Evolutionary conservation across 2,888 invertebrate genomes (phyloP).

Genomic region (Seira ritae): DNA sequence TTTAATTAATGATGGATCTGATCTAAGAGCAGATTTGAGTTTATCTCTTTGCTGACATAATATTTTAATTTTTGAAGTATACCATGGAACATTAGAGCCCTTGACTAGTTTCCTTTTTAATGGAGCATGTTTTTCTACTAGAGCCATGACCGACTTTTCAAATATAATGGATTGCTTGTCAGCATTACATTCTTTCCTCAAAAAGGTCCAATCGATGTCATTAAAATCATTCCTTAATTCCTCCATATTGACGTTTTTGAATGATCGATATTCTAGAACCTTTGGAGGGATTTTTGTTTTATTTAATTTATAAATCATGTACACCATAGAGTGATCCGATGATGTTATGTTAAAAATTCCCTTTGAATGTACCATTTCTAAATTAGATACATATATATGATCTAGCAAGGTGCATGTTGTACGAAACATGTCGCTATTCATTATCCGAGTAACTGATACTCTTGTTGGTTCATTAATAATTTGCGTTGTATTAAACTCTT

Average conservation of each 20-base stretch:
- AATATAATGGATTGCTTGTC: not conserved
- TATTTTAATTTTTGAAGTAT: not conserved
- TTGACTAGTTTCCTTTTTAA: not conserved
- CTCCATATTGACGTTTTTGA: not conserved
- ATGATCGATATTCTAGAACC: not conserved
- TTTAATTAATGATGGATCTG: no score
- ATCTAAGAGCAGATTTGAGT: no score
- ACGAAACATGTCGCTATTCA: not conserved
- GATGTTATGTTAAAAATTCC: slow-evolving; percentile 5
- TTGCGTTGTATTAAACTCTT: slow-evolving; percentile 21
- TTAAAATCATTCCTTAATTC: not conserved
- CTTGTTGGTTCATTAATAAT: slow-evolving; percentile 27
- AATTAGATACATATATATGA: slow-evolving; percentile 28
- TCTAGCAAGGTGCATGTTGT: slow-evolving; percentile 19
- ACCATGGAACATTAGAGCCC: not conserved
- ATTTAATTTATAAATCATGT: not conserved
- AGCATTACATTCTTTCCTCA: not conserved
- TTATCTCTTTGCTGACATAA: not conserved
- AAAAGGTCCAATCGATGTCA: slow-evolving; percentile 23
- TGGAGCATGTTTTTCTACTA: not conserved
- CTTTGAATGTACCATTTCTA: not conserved
- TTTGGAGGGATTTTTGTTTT: not conserved
- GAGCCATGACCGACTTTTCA: not conserved
- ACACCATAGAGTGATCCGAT: slow-evolving; percentile 28
- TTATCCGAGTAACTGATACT: not conserved